phyloP scores from a whole-genome alignment of 2,797 vertebrate genomes.

The Mormyrops boulengeri region DNA sequence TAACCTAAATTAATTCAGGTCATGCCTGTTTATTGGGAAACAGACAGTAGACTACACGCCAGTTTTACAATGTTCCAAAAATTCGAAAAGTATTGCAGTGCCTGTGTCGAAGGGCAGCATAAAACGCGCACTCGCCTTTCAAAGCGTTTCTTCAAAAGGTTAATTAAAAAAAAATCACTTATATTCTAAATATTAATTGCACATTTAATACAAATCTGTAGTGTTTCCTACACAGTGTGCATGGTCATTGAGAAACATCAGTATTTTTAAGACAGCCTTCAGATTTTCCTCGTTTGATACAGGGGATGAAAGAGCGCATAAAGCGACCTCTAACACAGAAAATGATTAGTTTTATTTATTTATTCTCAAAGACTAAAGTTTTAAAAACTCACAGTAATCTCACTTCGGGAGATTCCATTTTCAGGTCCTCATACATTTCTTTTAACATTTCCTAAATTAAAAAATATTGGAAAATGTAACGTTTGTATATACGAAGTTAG shows the following conservation, averaged over 20 bases:
- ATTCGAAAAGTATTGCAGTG: neutral
- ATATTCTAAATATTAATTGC: neutral
- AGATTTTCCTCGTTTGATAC: neutral
- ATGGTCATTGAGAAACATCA: neutral
- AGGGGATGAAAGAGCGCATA: neutral
- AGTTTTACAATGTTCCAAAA: neutral
- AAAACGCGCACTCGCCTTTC: neutral
- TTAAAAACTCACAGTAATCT: neutral
- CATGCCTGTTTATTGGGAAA: neutral
- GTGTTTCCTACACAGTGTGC: neutral
- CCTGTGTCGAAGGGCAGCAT: neutral
- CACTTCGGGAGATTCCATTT: neutral
- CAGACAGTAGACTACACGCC: neutral
- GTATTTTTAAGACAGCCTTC: neutral
- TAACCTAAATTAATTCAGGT: neutral
- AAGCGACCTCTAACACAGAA: neutral
- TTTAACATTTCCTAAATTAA: neutral
- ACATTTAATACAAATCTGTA: neutral
- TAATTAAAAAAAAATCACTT: neutral
- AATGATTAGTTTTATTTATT: neutral
- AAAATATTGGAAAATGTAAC: neutral
- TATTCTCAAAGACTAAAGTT: neutral
- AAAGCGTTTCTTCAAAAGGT: neutral
- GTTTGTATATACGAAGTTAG: neutral
- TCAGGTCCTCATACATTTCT: neutral